Evolutionary conservation across 2,113 vertebrate genomes (phyloP).

Genomic region (Carollia perspicillata): DNA sequence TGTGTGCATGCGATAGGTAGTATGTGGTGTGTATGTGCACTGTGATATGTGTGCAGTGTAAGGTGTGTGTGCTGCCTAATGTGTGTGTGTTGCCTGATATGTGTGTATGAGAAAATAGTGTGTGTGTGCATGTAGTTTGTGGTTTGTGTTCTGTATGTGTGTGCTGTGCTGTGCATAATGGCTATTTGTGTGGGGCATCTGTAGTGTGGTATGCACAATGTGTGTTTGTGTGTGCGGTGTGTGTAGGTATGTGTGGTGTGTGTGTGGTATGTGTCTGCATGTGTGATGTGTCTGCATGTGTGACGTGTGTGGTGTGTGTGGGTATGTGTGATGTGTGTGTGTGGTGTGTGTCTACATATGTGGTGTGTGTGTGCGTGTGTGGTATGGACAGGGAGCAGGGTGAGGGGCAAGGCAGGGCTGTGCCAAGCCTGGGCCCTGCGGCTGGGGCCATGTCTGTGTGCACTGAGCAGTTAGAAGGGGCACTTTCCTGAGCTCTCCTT

Average conservation of each 20-base stretch:
- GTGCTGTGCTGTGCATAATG: neutral
- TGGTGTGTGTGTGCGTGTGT: neutral
- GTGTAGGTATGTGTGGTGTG: too few relatives aligned
- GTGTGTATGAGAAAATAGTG: neutral
- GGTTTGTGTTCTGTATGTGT: neutral
- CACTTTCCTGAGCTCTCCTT: neutral
- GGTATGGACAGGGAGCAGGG: neutral
- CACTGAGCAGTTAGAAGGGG: accelerated
- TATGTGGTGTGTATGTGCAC: neutral
- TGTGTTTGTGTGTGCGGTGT: neutral
- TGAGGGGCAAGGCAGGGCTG: neutral
- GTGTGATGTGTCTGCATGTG: neutral
- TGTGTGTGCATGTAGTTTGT: neutral
- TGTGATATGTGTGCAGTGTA: neutral
- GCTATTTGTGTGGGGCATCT: neutral
- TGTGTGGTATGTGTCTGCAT: neutral
- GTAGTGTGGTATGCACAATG: neutral
- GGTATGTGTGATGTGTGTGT: neutral
- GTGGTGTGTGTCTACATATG: neutral
- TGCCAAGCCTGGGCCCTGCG: neutral
- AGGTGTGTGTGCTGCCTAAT: neutral
- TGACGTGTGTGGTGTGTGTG: neutral
- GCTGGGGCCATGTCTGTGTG: too few relatives aligned
- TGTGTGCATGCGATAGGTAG: neutral
- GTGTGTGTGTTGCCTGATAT: neutral